Conservation (phyloP, 1,140 invertebrate species). For the Patella vulgata region DNA sequence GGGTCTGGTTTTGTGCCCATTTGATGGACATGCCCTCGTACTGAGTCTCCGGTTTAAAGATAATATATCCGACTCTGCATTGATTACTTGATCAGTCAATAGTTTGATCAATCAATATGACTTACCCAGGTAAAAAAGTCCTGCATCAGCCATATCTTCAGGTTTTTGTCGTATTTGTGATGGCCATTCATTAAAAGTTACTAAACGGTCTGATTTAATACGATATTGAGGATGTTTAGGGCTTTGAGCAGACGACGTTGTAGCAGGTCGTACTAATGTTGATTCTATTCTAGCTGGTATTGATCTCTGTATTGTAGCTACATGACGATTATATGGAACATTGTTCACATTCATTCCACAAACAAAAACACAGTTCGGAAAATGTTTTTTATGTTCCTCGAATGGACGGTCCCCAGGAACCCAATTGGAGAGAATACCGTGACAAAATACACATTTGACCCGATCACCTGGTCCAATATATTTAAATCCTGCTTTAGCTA, state of each 20-base stretch:
- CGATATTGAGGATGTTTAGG: conserved; percentile 32
- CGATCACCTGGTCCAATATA: conserved; percentile 74
- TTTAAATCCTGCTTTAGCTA: conserved; percentile 44
- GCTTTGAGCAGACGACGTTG: neutral
- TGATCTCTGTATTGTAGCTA: too few relatives aligned
- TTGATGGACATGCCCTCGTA: too few relatives aligned
- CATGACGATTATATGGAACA: conserved; percentile 5
- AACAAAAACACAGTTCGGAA: conserved; percentile 80
- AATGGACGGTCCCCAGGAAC: conserved; percentile 84
- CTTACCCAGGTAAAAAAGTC: conserved; percentile 86
- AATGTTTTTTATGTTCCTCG: conserved; percentile 88
- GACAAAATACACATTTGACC: conserved; percentile 87
- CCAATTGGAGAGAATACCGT: conserved; percentile 87
- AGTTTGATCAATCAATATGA: neutral
- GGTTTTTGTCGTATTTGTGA: conserved; percentile 73
- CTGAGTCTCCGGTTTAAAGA: too few relatives aligned
- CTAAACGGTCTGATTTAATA: conserved; percentile 69
- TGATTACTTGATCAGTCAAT: too few relatives aligned
- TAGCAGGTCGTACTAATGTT: too few relatives aligned
- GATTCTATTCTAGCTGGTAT: too few relatives aligned
- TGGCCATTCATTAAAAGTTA: conserved; percentile 73
- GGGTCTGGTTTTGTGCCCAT: too few relatives aligned
- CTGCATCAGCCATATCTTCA: conserved; percentile 81
- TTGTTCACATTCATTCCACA: conserved; percentile 8
- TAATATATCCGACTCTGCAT: too few relatives aligned